These are phyloP conservation scores for Sericinus montela DNA, from an alignment of 2,888 invertebrate species.

Conservation along the genomic window DNA sequence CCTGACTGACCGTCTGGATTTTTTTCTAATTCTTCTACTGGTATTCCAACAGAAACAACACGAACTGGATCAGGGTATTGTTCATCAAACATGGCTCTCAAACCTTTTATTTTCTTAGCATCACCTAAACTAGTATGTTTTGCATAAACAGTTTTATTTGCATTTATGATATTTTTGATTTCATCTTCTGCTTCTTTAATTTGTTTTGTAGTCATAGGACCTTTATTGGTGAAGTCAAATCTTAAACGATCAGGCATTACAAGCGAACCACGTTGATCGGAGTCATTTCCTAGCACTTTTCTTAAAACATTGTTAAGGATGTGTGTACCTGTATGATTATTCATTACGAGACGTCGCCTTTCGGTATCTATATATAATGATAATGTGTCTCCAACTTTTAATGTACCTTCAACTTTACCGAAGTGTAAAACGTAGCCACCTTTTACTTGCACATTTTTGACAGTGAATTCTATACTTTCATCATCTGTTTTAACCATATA, in stretches of 20 bases:
- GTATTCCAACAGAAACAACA: conserved; percentile 95
- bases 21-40: conserved; percentile 92
- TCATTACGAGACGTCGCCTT: conserved; percentile 96
- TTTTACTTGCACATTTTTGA: conserved; percentile 95
- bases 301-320: conserved; percentile 96
- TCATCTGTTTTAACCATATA: conserved; percentile 90
- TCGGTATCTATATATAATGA: conserved; percentile 89
- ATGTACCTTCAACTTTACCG: conserved; percentile 90
- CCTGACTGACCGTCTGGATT: conserved; percentile 91
- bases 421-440: conserved; percentile 97
- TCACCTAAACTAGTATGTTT: conserved; percentile 89
- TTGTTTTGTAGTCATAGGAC: conserved; percentile 93
- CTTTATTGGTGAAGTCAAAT: conserved; percentile 98
- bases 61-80: conserved; percentile 98
- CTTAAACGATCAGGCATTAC: conserved; percentile 98
- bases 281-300: conserved; percentile 92
- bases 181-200: conserved; percentile 91
- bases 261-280: conserved; percentile 97
- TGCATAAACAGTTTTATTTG: conserved; percentile 90
- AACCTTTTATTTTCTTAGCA: conserved; percentile 94
- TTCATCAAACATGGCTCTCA: conserved; percentile 99
- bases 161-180: conserved; percentile 86
- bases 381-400: conserved; percentile 92
- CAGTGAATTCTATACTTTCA: conserved; percentile 93
- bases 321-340: conserved; percentile 99